These are phyloP conservation scores for Neotoxoptera formosana DNA, from an alignment of 1,140 invertebrate species.

Conservation along the genomic window DNA sequence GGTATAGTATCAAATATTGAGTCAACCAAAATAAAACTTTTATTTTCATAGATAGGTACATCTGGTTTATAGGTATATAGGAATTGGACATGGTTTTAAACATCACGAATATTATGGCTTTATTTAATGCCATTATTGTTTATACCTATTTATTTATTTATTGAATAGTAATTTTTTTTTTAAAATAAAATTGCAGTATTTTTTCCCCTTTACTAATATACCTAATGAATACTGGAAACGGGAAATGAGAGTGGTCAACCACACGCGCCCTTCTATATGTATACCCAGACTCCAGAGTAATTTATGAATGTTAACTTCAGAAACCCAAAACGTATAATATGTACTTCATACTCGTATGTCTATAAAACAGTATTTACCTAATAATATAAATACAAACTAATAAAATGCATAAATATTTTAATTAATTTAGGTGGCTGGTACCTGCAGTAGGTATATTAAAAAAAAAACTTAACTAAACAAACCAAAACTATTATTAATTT, in stretches of 20 bases:
- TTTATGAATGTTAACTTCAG: conserved; percentile 11
- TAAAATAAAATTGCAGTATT: no score
- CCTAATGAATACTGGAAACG: background rate
- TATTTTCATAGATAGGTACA: no score
- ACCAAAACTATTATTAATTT: conserved; percentile 7
- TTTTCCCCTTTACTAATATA: background rate
- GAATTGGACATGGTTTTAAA: no score
- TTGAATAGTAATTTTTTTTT: background rate
- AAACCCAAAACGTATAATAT: background rate
- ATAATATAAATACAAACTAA: conserved; percentile 13
- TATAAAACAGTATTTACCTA: background rate
- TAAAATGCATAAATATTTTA: background rate
- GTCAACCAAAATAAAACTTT: no score
- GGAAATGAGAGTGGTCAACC: background rate
- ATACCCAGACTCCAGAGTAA: background rate
- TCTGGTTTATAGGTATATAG: no score
- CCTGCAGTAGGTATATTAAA: background rate
- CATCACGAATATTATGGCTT: no score
- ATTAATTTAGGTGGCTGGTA: background rate
- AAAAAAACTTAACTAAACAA: background rate
- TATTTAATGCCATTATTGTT: background rate
- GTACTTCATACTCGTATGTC: background rate
- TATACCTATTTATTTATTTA: background rate
- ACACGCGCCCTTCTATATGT: background rate
- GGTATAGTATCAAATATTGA: background rate